These are phyloP conservation scores for Aldabrachelys gigantea DNA, from an alignment of 2,113 vertebrate genomes.

Conservation along the genomic window DNA sequence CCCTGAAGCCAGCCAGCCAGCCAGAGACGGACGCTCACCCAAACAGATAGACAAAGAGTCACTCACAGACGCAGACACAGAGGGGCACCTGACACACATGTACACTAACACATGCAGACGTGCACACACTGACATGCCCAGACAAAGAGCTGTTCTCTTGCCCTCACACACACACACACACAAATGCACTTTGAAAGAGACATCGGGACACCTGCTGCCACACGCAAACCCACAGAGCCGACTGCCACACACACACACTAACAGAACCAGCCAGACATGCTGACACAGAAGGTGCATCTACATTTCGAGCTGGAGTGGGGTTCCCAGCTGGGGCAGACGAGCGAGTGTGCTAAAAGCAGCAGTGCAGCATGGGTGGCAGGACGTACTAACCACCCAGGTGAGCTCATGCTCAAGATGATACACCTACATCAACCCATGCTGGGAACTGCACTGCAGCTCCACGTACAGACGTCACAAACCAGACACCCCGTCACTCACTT, in stretches of 20 bases:
- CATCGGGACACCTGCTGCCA: no score
- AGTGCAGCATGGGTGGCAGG: neutral
- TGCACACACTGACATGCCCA: accelerated
- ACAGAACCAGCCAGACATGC: neutral
- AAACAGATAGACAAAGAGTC: neutral
- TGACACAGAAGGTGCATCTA: neutral
- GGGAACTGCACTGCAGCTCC: no score
- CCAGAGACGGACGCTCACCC: neutral
- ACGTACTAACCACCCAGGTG: neutral
- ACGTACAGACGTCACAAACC: neutral
- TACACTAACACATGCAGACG: accelerated
- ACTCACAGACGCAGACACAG: no score
- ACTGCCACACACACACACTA: neutral
- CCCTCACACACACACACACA: neutral
- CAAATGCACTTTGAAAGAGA: neutral
- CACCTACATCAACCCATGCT: no score
- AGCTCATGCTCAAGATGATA: neutral
- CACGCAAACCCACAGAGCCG: no score
- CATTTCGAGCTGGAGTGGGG: neutral
- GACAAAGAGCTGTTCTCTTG: accelerated
- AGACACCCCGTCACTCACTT: neutral
- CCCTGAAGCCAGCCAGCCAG: no score
- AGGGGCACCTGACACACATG: neutral
- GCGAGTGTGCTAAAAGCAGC: neutral
- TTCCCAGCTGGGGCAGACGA: neutral